A percentile compares a stretch with the other conserved stretches of the same genome.
phyloP scores from a whole-genome alignment of 2,113 vertebrate species.

The Melanerpes formicivorus region DNA sequence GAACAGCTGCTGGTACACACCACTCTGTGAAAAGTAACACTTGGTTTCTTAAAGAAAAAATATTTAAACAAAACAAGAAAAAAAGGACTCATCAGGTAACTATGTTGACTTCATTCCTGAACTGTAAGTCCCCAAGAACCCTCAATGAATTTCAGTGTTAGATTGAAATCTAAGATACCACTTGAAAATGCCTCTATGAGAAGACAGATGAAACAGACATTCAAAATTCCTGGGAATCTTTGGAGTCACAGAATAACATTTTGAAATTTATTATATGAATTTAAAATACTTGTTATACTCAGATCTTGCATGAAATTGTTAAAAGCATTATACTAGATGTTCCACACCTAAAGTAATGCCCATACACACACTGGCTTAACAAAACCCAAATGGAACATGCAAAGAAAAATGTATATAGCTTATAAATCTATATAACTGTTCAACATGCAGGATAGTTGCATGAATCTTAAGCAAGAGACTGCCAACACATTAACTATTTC shows the following conservation, averaged over 20 bases:
- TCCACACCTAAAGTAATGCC: background rate
- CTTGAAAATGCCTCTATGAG: background rate
- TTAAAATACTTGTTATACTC: background rate
- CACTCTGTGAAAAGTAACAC: constrained; percentile 1
- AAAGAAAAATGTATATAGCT: background rate
- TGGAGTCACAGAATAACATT: background rate
- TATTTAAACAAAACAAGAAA: constrained; percentile 1
- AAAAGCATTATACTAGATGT: background rate
- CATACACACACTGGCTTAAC: background rate
- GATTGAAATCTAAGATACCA: background rate
- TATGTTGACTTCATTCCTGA: background rate
- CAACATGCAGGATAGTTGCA: background rate
- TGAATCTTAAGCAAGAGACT: background rate
- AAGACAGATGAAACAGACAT: background rate
- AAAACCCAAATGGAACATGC: background rate
- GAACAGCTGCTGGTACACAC: background rate
- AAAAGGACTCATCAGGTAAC: background rate
- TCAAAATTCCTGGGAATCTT: background rate
- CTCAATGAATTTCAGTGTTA: background rate
- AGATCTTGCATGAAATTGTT: background rate
- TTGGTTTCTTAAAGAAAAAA: constrained; percentile 17
- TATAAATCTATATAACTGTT: background rate
- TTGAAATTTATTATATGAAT: background rate
- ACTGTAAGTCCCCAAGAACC: background rate
- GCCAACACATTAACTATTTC: background rate